Percentiles rank a stretch among this genome's conserved stretches.
phyloP scores from a whole-genome alignment of 2,113 vertebrate genomes.

The Lucifuga dentata region DNA sequence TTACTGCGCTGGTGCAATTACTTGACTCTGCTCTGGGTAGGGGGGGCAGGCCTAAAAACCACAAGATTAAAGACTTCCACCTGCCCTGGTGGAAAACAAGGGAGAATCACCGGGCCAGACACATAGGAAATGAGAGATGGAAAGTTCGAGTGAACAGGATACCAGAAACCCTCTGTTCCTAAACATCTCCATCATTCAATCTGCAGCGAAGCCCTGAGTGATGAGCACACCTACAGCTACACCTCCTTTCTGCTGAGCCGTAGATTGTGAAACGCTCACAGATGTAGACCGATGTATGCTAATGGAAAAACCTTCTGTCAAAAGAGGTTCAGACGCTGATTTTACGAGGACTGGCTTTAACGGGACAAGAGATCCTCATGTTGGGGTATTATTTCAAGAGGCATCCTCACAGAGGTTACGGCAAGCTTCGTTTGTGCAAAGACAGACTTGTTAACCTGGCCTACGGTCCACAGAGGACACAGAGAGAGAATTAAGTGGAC shows the following conservation, averaged over 20 bases:
- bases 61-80: slow-evolving; percentile 74
- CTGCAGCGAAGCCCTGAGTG: slow-evolving; percentile 30
- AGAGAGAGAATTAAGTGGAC: slow-evolving; percentile 30
- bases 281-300: slow-evolving; percentile 12
- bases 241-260: not conserved
- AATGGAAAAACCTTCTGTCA: slow-evolving; percentile 49
- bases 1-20: slow-evolving; percentile 67
- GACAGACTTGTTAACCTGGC: slow-evolving; percentile 43
- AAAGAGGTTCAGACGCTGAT: slow-evolving; percentile 11
- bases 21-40: slow-evolving; percentile 36
- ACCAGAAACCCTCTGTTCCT: slow-evolving; percentile 37
- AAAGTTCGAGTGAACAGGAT: slow-evolving; percentile 44
- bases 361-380: slow-evolving; percentile 5
- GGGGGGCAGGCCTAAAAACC: slow-evolving; percentile 21
- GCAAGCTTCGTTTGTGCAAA: slow-evolving; percentile 33
- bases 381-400: slow-evolving; percentile 24
- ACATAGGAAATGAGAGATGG: slow-evolving; percentile 45
- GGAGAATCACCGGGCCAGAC: slow-evolving; percentile 18
- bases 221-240: slow-evolving; percentile 38
- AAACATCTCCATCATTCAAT: slow-evolving; percentile 54
- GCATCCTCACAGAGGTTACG: slow-evolving; percentile 28
- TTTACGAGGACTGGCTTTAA: slow-evolving; percentile 14
- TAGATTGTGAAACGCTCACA: slow-evolving; percentile 31
- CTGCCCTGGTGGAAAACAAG: slow-evolving; percentile 36
- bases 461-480: slow-evolving; percentile 9